Percentiles rank a stretch among this genome's conserved stretches.
These are phyloP conservation scores for Eumacrocentrus americanus DNA, from an alignment of 2,888 invertebrate genomes.

Conservation along the genomic window DNA sequence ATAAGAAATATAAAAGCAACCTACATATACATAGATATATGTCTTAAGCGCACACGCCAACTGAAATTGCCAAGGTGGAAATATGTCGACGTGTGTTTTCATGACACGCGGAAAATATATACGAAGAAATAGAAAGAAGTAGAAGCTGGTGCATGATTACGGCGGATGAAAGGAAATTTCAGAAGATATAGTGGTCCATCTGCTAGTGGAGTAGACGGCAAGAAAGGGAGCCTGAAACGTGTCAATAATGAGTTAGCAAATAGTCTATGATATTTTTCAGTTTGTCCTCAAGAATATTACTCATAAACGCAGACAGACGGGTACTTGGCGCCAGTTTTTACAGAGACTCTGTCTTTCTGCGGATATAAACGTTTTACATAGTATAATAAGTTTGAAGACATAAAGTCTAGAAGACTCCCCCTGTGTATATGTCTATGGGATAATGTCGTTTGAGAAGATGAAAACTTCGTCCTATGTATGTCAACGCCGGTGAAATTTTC, in stretches of 20 bases:
- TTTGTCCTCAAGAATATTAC: not conserved
- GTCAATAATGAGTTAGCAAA: too few relatives aligned
- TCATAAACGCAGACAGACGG: too few relatives aligned
- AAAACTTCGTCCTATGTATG: slow-evolving; percentile 36
- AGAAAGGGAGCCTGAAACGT: too few relatives aligned
- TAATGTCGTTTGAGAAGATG: slow-evolving; percentile 18
- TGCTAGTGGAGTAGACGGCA: too few relatives aligned
- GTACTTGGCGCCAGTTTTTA: too few relatives aligned
- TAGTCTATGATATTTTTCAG: too few relatives aligned
- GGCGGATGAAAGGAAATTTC: too few relatives aligned
- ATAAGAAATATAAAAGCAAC: slow-evolving; percentile 9
- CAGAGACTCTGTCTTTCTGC: not conserved
- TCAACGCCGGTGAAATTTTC: slow-evolving; percentile 31
- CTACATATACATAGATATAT: not conserved
- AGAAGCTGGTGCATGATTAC: slow-evolving; percentile 4
- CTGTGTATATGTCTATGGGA: too few relatives aligned
- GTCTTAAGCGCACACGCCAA: slow-evolving; percentile 21
- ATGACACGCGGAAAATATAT: slow-evolving; percentile 24
- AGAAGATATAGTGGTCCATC: too few relatives aligned
- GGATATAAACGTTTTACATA: slow-evolving; percentile 2
- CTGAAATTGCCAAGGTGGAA: slow-evolving; percentile 16
- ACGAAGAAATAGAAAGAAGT: slow-evolving; percentile 22
- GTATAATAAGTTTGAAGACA: slow-evolving; percentile 13
- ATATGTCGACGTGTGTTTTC: slow-evolving; percentile 18
- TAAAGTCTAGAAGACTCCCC: slow-evolving; percentile 23